These are phyloP conservation scores for Scolopax bukidnonensis DNA, from an alignment of 2,797 vertebrate species.

Conservation along the genomic window DNA sequence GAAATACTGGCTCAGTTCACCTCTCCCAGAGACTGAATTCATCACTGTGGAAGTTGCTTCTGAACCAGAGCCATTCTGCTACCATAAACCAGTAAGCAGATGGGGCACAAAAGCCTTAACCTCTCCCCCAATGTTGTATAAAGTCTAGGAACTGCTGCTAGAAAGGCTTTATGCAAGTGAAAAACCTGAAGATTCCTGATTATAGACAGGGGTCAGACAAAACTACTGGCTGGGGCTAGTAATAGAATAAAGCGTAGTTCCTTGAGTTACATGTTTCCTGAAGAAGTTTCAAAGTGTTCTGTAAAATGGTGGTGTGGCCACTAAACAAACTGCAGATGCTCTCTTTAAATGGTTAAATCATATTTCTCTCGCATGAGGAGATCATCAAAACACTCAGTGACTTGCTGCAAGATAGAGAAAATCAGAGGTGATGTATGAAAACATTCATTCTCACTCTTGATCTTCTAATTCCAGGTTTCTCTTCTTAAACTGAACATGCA, in stretches of 20 bases:
- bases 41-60: background rate
- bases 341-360: background rate
- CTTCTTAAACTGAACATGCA: background rate
- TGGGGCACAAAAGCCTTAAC: background rate
- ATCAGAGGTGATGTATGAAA: background rate
- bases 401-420: background rate
- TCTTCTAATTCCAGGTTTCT: background rate
- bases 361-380: background rate
- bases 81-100: background rate
- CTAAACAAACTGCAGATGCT: background rate
- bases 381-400: background rate
- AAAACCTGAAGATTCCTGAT: background rate
- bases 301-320: background rate
- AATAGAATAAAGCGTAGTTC: background rate
- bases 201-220: background rate
- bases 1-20: rapidly evolving
- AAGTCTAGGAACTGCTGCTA: background rate
- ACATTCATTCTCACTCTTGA: background rate
- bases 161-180: background rate
- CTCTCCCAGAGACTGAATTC: background rate
- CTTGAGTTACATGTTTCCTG: background rate
- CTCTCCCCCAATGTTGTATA: background rate
- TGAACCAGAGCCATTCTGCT: background rate
- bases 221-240: background rate
- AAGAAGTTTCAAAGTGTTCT: background rate